Base-by-base conservation (phyloP, 2,797 vertebrate genomes). In the Zenarchopterus dispar region DNA sequence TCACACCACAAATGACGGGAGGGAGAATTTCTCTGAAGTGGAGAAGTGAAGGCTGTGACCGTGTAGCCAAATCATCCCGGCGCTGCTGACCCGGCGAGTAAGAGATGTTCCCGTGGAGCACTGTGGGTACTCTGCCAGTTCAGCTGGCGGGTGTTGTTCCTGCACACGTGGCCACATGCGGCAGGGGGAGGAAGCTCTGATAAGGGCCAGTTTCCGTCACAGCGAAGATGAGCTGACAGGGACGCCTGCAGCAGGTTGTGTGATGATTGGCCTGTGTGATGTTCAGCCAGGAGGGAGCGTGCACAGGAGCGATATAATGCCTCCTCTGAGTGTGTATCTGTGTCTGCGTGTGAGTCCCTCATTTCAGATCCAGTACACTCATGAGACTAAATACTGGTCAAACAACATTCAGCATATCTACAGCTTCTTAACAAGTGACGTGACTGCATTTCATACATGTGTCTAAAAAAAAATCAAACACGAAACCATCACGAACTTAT, bases 51-150 rank as follows among this genome's bases (percentile, higher is more conserved):
- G 46, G 21, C 22, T 15, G 45, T 6, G 52, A 77, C 61, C 88
- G 85, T 80, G 83, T 68, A 80, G 86, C 67, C 1, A 4, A 54
- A 61, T 78, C 69, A 28, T 72, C 58, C 81, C 69, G 58, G 77
- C n/a, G 16, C 57, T 47, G 54, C 76, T 61, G 72, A 68, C 69
- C 18, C 0, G 33, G 46, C 2, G 19, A 74, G 62, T 31, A 42
- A 65, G 69, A 73, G 52, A 58, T 55, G 46, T 57, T 57, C 78
- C 76, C 3, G 1, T 19, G 26, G 76, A 57, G 79, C 70, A 33
- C 43, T 19, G 65, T 58, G 54, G 80, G 56, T 70, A 31, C 10
- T 48, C 26, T 54, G 68, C 28, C 1, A 47, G 58, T 62, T 62
- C 23, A 13, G 58, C 51, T 41, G 33, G 59, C 21, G 45, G 60